These are phyloP conservation scores for Apantesis nais DNA, from an alignment of 2,888 invertebrate genomes.

Conservation along the genomic window DNA sequence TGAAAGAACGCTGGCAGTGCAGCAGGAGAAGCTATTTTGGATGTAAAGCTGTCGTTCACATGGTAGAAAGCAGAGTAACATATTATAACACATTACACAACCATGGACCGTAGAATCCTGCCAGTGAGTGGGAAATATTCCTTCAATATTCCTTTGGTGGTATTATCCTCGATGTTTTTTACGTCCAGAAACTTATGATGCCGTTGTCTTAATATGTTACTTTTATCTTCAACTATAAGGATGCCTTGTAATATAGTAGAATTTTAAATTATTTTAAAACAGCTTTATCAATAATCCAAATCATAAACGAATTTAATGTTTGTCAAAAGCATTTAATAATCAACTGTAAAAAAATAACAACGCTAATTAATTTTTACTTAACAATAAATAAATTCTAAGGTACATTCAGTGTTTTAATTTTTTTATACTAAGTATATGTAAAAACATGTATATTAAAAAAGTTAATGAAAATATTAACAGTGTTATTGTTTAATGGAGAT, in stretches of 20 bases:
- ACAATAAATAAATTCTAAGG: neutral
- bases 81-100: constrained; percentile 59
- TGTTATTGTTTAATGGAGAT: neutral
- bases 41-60: constrained; percentile 67
- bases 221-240: neutral
- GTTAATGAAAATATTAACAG: neutral
- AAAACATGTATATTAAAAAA: neutral
- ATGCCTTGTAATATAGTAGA: no score
- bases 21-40: constrained; percentile 67
- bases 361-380: neutral
- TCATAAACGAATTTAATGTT: neutral
- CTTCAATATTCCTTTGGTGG: neutral
- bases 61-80: constrained; percentile 49
- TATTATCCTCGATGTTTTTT: neutral
- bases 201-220: neutral
- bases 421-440: neutral
- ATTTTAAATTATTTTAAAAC: no score
- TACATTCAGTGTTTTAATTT: neutral
- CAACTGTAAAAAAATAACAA: neutral
- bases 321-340: neutral
- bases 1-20: constrained; percentile 68
- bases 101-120: constrained; percentile 52
- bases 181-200: neutral
- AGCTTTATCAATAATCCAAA: neutral
- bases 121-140: constrained; percentile 7